A percentile compares a stretch with the other conserved stretches of the same genome.
Evolutionary conservation across 2,888 invertebrate species (phyloP).

Genomic region (Cloeon dipterum): DNA sequence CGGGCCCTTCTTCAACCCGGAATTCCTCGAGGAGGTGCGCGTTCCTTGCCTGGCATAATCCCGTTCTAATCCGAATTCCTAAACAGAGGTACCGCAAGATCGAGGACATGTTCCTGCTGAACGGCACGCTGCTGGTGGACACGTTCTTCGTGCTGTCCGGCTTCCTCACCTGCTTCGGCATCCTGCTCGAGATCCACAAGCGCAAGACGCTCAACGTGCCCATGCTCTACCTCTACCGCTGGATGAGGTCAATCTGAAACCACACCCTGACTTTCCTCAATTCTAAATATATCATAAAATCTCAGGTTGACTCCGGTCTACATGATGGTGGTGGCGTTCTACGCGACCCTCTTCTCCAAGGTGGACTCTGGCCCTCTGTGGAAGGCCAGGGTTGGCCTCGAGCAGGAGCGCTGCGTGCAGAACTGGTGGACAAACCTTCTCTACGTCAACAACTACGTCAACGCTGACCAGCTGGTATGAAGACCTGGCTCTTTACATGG

Average conservation of each 20-base stretch:
- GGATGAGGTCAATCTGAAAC: slow-evolving; percentile 10
- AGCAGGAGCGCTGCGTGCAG: slow-evolving; percentile 7
- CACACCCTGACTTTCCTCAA: background rate
- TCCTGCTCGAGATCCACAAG: slow-evolving; percentile 10
- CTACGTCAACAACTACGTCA: slow-evolving; percentile 8
- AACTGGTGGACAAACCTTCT: slow-evolving; percentile 9
- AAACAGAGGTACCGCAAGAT: slow-evolving; percentile 8
- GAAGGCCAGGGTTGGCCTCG: slow-evolving; percentile 6
- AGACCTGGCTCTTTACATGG: too few species aligned
- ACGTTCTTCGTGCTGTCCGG: slow-evolving; percentile 13
- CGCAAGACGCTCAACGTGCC: slow-evolving; percentile 10
- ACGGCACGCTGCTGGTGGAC: slow-evolving; percentile 12
- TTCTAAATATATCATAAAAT: background rate
- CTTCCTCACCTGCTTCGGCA: slow-evolving; percentile 11
- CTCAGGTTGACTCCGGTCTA: slow-evolving; percentile 8
- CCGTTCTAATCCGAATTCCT: too few species aligned
- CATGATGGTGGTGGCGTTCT: slow-evolving; percentile 8
- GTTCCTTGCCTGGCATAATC: too few species aligned
- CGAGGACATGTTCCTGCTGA: slow-evolving; percentile 9
- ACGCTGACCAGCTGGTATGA: slow-evolving; percentile 8
- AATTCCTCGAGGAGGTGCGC: slow-evolving; percentile 7
- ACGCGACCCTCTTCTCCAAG: slow-evolving; percentile 8
- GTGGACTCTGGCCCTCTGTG: slow-evolving; percentile 9
- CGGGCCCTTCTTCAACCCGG: slow-evolving; percentile 6
- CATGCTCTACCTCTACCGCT: slow-evolving; percentile 10